phyloP scores from a whole-genome alignment of 1,140 invertebrate genomes.

The Procambarus virginalis region DNA sequence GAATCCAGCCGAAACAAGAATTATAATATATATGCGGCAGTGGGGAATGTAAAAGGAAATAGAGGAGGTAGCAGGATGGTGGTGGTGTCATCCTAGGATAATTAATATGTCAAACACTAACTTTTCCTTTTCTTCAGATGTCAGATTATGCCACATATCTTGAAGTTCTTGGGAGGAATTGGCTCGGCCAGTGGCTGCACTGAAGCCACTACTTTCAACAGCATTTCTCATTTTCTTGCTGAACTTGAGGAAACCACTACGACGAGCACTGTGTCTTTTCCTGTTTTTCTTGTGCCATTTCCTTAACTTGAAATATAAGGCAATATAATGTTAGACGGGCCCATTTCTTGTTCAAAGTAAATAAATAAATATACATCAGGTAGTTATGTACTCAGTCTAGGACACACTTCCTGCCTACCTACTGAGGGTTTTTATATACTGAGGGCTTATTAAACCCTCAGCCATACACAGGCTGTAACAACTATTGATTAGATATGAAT shows the following conservation, averaged over 20 bases:
- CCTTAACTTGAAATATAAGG: constrained; percentile 27
- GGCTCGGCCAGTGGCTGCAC: constrained; percentile 6
- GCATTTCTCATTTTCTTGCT: constrained; percentile 33
- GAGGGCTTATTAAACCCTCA: no score
- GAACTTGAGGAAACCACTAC: constrained; percentile 72
- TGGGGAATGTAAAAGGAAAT: no score
- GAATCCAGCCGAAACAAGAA: no score
- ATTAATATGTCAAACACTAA: background rate
- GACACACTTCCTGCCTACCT: no score
- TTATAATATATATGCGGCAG: no score
- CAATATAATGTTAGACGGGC: background rate
- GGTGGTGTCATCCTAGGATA: no score
- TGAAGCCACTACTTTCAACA: background rate
- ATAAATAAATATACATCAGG: background rate
- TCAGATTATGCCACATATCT: constrained; percentile 72
- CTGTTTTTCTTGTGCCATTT: constrained; percentile 80
- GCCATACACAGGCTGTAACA: no score
- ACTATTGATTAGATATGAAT: no score
- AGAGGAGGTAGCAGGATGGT: no score
- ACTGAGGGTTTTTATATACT: no score
- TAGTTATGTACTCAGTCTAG: no score
- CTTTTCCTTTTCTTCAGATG: constrained; percentile 19
- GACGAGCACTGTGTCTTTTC: constrained; percentile 74
- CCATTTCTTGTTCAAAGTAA: background rate
- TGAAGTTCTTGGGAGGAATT: constrained; percentile 45